Evolutionary conservation across 2,113 vertebrate genomes (phyloP), one percentile per base, ranked within the genome.

Genomic region (Campylorhamphus procurvoides): DNA sequence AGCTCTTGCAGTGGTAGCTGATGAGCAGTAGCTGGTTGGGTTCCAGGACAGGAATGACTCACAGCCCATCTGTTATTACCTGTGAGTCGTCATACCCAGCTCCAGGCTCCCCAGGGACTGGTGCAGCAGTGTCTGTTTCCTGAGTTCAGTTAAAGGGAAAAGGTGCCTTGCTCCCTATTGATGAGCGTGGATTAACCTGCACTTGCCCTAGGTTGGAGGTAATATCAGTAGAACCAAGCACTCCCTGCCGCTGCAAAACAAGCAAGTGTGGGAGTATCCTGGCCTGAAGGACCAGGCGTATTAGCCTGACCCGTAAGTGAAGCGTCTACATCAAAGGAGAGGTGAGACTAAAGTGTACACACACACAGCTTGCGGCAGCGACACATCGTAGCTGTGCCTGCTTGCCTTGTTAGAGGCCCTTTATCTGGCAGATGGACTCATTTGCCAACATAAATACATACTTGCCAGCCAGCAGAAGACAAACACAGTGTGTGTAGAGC

Each of bases 41-140:
- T 93, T 90, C 88, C 86, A 90, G 72, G 6, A 12, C 40, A 49
- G 63, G 46, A 85, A 16, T 92, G 85, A 96, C 79, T 94, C 92
- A 93, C 25, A 73, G 55, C n/a, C 6, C 1, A 23, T 76, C 94
- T 62, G 33, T 58, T 52, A 89, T 76, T 77, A 88, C 67, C 71
- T 83, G 49, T 56, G n/a, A 90, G 72, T 68, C 0, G 0, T 53
- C 75, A 16, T 76, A 60, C 63, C 68, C 0, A 0, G 14, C 60
- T 86, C 56, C 0, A 0, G 24, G 46, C 55, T 93, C 68, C 62
- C 55, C 1, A 1, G 44, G 72, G 75, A 68, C 72, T 58, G 37
- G 24, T 77, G 39, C 78, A 90, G 72, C n/a, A 85, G 39, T 0
- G 0, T 50, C 63, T 91, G 44, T 66, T 85, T 87, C 81, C 63